Evolutionary conservation across 2,797 vertebrate genomes (phyloP), one percentile per base, ranked within the genome.

Genomic region (Euthynnus affinis): DNA sequence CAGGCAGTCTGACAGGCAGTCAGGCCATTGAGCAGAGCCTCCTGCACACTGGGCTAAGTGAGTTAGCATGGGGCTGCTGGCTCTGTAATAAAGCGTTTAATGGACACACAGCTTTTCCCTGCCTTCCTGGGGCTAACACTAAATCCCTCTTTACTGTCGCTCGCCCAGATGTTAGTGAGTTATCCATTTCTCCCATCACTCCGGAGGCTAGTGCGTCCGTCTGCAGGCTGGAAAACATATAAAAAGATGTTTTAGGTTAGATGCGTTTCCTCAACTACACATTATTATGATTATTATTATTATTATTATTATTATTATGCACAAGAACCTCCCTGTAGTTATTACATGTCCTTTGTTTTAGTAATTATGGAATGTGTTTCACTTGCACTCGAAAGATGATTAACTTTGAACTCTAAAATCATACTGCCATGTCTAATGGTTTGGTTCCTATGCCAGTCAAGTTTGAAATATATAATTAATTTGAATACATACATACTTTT

Each of bases 71-170:
- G 95, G 95, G 97, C 98, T 98, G 96, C 97, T 95, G 97, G 97
- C 97, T 91, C 96, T 98, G 97, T 99, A 98, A 99, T 99, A 99
- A 99, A 99, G 97, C 96, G 95, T 96, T 97, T 98, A 98, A 99
- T 99, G 98, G 97, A 99, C 97, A 98, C 96, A 96, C 97, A 97
- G 96, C 95, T 96, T 98, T 96, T 96, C 88, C 95, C 95, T 95
- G 95, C 96, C 97, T 97, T 97, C 97, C 97, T 94, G 96, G 94
- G 97, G 97, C 97, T 96, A 97, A 96, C 97, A 97, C 97, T 97
- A 97, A 98, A 97, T 98, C 96, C 96, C 97, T 97, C 96, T 97
- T 98, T 98, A 98, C 97, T 98, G 97, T 97, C 96, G 96, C 96
- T 97, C 95, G 95, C 96, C 97, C 97, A 97, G 97, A 98, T 97